phyloP scores from a whole-genome alignment of 2,113 vertebrate species.

The Benitochromis conjunctus region DNA sequence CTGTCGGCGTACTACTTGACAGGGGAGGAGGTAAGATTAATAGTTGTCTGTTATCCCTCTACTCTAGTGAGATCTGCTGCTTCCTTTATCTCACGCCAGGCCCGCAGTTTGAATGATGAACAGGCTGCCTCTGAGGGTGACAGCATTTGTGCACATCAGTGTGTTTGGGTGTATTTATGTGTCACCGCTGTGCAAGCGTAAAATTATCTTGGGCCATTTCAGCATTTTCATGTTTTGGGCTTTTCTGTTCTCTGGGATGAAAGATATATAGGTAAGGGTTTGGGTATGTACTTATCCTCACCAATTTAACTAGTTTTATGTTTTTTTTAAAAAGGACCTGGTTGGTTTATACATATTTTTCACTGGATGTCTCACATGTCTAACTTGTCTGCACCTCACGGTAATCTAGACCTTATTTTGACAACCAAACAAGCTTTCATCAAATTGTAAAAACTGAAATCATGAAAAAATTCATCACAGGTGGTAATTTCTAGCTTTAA shows the following conservation, averaged over 20 bases:
- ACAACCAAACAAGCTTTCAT: not conserved
- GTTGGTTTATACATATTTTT: not conserved
- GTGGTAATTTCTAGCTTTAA: not conserved
- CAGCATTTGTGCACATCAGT: not conserved
- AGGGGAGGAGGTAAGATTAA: slow-evolving; percentile 86
- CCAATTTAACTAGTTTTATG: not conserved
- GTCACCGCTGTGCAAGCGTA: not conserved
- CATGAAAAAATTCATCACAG: fast-evolving
- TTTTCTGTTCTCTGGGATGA: not conserved
- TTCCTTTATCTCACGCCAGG: slow-evolving; percentile 30
- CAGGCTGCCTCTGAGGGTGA: not conserved
- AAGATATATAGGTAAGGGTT: not conserved
- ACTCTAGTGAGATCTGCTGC: slow-evolving; percentile 20
- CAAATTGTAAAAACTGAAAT: not conserved
- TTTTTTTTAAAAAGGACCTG: not conserved
- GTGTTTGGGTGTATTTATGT: not conserved
- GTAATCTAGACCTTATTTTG: not conserved
- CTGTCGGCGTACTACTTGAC: slow-evolving; percentile 88
- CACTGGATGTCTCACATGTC: not conserved
- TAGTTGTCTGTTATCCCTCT: slow-evolving; percentile 22
- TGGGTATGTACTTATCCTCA: not conserved
- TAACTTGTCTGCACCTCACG: not conserved
- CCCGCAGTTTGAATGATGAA: slow-evolving; percentile 41
- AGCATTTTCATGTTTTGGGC: not conserved
- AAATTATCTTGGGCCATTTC: not conserved